These are phyloP conservation scores for Carduelis carduelis DNA, from an alignment of 2,797 vertebrate genomes.

Conservation along the genomic window DNA sequence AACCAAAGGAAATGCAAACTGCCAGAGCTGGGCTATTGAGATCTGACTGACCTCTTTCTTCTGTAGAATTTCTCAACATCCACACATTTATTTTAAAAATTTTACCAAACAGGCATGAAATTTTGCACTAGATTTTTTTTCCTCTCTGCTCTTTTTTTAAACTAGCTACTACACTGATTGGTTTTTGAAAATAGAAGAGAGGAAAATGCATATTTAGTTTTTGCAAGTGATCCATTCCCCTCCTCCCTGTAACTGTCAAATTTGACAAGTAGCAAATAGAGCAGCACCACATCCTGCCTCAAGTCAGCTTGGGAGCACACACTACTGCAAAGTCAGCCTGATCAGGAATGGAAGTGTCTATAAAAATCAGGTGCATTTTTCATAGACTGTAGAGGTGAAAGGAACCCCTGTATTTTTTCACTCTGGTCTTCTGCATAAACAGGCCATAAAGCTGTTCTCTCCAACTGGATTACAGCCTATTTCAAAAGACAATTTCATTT, in stretches of 20 bases:
- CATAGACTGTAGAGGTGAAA: not conserved
- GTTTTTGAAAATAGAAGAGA: not conserved
- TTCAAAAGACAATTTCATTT: constrained; percentile 21
- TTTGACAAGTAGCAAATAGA: not conserved
- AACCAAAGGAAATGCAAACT: not conserved
- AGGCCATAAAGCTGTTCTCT: not conserved
- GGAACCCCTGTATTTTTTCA: not conserved
- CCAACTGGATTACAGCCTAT: not conserved
- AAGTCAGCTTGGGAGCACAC: not conserved
- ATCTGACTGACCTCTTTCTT: not conserved
- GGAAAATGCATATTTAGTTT: not conserved
- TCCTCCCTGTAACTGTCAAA: not conserved
- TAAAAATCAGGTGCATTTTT: not conserved
- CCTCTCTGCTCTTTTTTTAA: not conserved
- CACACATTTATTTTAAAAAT: not conserved
- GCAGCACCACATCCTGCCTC: not conserved
- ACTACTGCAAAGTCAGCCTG: not conserved
- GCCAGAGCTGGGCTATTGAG: not conserved
- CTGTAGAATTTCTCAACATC: not conserved
- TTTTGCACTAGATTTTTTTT: not conserved
- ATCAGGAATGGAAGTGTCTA: not conserved
- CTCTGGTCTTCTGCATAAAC: not conserved
- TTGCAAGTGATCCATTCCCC: not conserved
- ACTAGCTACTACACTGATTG: not conserved
- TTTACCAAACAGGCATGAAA: not conserved